phyloP scores from a whole-genome alignment of 1,140 invertebrate species.

The Drosophila santomea region DNA sequence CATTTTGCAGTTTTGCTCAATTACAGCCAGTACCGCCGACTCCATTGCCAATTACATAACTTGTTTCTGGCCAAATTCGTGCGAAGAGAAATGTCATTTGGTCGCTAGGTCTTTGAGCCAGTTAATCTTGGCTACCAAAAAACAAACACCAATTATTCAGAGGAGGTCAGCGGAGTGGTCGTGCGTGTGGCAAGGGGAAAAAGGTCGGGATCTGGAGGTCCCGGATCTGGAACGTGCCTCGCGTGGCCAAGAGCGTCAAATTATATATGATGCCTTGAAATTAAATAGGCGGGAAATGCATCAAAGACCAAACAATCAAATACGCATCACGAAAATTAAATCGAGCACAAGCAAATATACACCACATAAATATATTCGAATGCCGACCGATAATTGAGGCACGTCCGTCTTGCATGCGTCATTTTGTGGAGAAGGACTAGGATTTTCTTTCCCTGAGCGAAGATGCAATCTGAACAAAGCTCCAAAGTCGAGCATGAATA shows the following conservation, averaged over 20 bases:
- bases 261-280: conserved; percentile 20
- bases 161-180: conserved; percentile 26
- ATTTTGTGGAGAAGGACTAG: not conserved
- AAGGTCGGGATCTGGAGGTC: conserved; percentile 15
- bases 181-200: conserved; percentile 39
- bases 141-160: conserved; percentile 37
- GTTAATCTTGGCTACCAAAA: conserved; percentile 48
- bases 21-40: conserved; percentile 21
- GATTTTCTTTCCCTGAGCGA: conserved; percentile 7
- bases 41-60: conserved; percentile 57
- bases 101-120: conserved; percentile 24
- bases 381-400: conserved; percentile 43
- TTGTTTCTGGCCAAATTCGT: conserved; percentile 55
- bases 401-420: conserved; percentile 43
- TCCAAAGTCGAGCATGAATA: conserved; percentile 15
- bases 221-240: conserved; percentile 44
- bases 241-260: conserved; percentile 30
- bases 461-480: conserved; percentile 32
- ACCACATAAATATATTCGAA: conserved; percentile 8
- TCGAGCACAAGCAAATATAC: conserved; percentile 41
- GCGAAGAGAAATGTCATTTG: conserved; percentile 59
- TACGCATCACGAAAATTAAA: conserved; percentile 47
- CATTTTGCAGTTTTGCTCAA: conserved; percentile 44
- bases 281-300: conserved; percentile 52
- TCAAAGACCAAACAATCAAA: conserved; percentile 38